phyloP scores from a whole-genome alignment of 2,113 vertebrate species.

The Phylloscopus trochilus region DNA sequence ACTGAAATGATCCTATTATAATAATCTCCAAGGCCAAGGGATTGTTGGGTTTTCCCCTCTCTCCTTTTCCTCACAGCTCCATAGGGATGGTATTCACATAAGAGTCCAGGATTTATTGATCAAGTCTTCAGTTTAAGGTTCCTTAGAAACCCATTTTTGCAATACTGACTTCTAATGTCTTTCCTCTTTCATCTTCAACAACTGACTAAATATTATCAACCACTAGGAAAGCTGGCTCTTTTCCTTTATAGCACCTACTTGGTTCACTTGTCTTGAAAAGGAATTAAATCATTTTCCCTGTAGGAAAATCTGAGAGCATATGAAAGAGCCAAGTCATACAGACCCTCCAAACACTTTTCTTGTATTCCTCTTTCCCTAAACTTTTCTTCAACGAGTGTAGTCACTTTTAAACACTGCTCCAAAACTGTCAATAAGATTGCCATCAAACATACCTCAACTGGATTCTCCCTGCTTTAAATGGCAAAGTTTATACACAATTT shows the following conservation, averaged over 20 bases:
- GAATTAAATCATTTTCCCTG: background rate
- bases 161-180: background rate
- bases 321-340: background rate
- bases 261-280: background rate
- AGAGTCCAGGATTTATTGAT: background rate
- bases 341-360: background rate
- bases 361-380: background rate
- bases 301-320: background rate
- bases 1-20: background rate
- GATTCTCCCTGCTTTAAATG: background rate
- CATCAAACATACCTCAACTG: background rate
- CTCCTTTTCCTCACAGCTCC: background rate
- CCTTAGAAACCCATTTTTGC: background rate
- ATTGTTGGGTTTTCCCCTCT: fast-evolving
- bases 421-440: background rate
- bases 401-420: background rate
- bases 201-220: background rate
- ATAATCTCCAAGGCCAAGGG: background rate
- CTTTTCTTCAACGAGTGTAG: background rate
- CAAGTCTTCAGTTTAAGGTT: background rate
- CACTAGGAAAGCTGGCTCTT: background rate
- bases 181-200: background rate
- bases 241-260: background rate
- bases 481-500: background rate
- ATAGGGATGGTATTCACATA: background rate